Conservation (phyloP, 2,797 vertebrate species). For the Cyclura pinguis region DNA sequence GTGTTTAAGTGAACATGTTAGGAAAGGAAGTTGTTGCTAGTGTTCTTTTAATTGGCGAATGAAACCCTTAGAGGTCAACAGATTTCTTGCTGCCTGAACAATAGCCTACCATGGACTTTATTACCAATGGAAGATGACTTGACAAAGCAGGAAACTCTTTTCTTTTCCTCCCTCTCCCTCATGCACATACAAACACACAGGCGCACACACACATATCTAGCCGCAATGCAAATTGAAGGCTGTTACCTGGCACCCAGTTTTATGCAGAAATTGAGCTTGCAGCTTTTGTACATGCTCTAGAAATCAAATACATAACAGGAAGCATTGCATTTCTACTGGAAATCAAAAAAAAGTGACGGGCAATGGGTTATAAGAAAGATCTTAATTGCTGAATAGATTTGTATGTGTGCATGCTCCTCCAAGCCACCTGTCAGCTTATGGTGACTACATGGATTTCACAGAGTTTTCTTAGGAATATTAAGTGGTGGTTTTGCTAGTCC, state of each 20-base stretch:
- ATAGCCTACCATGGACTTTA: neutral
- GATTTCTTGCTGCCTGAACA: neutral
- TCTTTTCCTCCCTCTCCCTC: neutral
- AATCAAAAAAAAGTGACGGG: conserved; percentile 7
- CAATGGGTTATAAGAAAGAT: neutral
- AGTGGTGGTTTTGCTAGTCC: no score
- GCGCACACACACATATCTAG: neutral
- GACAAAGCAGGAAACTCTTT: neutral
- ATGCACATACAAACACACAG: no score
- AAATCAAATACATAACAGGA: neutral
- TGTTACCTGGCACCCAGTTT: neutral
- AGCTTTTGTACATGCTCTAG: neutral
- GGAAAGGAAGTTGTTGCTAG: neutral
- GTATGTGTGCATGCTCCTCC: no score
- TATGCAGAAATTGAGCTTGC: conserved; percentile 14
- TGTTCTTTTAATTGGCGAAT: neutral
- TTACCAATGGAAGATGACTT: neutral
- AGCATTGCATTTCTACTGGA: neutral
- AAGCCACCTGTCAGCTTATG: no score
- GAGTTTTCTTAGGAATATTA: no score
- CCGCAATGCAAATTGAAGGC: neutral
- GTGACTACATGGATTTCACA: no score
- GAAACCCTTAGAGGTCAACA: neutral
- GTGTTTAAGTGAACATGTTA: neutral
- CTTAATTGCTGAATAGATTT: neutral